These are phyloP conservation scores for Ceriagrion tenellum DNA, from an alignment of 2,888 invertebrate species.

Conservation along the genomic window DNA sequence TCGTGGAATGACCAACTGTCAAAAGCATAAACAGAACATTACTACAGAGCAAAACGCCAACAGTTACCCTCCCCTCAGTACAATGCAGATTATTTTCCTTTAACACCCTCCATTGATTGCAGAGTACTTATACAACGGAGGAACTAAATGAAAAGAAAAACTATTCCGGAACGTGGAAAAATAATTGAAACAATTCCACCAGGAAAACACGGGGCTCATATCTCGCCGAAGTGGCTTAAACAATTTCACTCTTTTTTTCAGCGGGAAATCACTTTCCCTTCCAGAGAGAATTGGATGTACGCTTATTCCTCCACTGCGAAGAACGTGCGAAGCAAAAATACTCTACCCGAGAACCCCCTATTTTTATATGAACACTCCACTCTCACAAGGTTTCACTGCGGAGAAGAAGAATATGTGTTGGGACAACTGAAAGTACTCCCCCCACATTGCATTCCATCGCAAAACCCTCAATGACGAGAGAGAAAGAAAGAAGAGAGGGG, in stretches of 20 bases:
- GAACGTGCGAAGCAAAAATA: not conserved
- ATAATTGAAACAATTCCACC: not conserved
- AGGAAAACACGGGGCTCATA: not conserved
- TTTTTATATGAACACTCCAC: not conserved
- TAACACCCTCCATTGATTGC: not conserved
- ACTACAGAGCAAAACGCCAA: not conserved
- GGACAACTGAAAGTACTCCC: not conserved
- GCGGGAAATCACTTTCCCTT: conserved; percentile 1
- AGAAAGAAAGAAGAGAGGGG: not conserved
- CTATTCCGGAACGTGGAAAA: not conserved
- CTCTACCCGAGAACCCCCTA: not conserved
- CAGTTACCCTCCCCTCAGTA: not conserved
- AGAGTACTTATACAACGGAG: not conserved
- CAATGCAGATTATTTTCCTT: not conserved
- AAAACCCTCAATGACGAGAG: not conserved
- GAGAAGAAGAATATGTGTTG: not conserved
- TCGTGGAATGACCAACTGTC: too few relatives aligned
- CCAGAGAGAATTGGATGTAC: not conserved
- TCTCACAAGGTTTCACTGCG: not conserved
- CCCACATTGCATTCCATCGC: not conserved
- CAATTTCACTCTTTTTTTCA: not conserved
- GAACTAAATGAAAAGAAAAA: not conserved
- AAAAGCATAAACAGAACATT: too few relatives aligned
- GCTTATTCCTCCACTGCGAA: not conserved
- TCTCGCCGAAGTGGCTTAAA: not conserved